Percentiles rank a stretch among this genome's conserved stretches.
phyloP scores from a whole-genome alignment of 2,797 vertebrate genomes.

The Enteromius argenteus region DNA sequence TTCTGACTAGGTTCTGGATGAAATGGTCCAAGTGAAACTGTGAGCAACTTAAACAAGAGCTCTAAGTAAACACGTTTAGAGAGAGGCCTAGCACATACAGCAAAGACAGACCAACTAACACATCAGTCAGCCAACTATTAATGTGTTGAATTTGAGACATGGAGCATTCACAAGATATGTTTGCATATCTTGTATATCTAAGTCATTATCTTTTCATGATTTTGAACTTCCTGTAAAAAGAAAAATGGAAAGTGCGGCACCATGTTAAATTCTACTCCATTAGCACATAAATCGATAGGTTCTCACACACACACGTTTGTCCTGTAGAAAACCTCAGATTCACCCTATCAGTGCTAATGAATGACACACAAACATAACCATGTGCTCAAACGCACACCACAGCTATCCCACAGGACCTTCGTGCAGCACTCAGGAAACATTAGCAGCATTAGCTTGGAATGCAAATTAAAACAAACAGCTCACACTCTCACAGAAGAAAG shows the following conservation, averaged over 20 bases:
- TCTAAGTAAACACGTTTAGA: slow-evolving; percentile 43
- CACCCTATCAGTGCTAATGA: slow-evolving; percentile 32
- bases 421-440: slow-evolving; percentile 73
- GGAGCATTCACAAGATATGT: background rate
- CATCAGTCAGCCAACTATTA: background rate
- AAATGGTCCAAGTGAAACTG: slow-evolving; percentile 35
- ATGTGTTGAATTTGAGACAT: background rate
- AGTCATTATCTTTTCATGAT: background rate
- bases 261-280: background rate
- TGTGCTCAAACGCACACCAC: slow-evolving; percentile 25
- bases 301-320: background rate
- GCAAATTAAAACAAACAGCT: slow-evolving; percentile 78
- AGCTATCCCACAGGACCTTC: slow-evolving; percentile 61
- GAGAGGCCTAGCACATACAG: slow-evolving; percentile 3
- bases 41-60: slow-evolving; percentile 19
- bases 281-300: background rate
- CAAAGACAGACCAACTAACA: background rate
- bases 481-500: slow-evolving; percentile 66
- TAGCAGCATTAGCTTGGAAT: slow-evolving; percentile 77
- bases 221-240: background rate
- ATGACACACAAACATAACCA: slow-evolving; percentile 51
- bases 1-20: slow-evolving; percentile 59
- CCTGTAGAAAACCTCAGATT: background rate
- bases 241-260: background rate
- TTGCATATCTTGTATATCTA: background rate